Percentiles rank a stretch among this genome's conserved stretches.
Conservation (phyloP, 2,888 invertebrate genomes). For the Ochropleura plecta region DNA sequence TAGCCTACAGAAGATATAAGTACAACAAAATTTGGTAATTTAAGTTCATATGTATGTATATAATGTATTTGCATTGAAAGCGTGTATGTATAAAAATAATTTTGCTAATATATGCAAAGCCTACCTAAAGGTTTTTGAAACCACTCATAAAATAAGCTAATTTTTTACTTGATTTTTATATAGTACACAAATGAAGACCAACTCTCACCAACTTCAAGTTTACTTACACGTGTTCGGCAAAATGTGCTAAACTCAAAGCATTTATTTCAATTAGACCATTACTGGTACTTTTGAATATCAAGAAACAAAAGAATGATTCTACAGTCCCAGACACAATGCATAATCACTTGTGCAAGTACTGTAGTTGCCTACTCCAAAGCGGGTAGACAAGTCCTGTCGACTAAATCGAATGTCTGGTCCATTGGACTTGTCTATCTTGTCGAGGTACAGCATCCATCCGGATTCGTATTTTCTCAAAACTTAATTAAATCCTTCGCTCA, state of each 20-base stretch:
- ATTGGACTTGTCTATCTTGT: too few species aligned
- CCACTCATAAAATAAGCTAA: conserved; percentile 20
- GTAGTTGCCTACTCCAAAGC: too few species aligned
- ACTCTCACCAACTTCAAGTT: conserved; percentile 3
- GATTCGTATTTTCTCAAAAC: not conserved
- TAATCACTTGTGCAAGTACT: too few species aligned
- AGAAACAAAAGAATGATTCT: too few species aligned
- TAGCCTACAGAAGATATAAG: conserved; percentile 8
- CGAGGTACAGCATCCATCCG: too few species aligned
- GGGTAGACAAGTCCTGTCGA: too few species aligned
- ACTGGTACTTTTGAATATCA: too few species aligned
- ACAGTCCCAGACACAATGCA: too few species aligned
- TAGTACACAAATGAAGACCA: not conserved
- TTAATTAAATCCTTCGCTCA: not conserved
- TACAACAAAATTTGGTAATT: not conserved
- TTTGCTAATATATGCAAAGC: not conserved
- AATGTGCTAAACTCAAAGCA: too few species aligned
- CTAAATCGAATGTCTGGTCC: too few species aligned
- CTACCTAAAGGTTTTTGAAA: not conserved
- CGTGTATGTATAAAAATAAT: conserved; percentile 16
- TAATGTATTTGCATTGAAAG: not conserved
- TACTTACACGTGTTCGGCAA: not conserved
- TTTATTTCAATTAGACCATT: too few species aligned
- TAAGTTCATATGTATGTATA: not conserved
- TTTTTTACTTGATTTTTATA: not conserved